phyloP scores from a whole-genome alignment of 2,113 vertebrate genomes.

The Parotia lawesii region DNA sequence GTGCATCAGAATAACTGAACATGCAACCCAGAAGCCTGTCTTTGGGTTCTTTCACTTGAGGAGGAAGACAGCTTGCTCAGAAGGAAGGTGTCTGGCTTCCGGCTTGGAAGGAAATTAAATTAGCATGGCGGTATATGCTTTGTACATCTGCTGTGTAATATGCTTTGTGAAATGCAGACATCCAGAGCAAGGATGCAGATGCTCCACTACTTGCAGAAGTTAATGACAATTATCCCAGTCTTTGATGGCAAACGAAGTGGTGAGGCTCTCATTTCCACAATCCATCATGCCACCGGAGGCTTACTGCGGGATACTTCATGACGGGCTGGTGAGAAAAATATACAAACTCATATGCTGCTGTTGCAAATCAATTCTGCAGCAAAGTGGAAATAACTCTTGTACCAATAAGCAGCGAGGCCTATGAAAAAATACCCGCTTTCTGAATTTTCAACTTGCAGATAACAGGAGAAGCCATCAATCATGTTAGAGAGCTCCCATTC shows the following conservation, averaged over 20 bases:
- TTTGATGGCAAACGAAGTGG: conserved; percentile 51
- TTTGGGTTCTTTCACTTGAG: neutral
- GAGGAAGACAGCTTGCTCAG: neutral
- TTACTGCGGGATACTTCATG: conserved; percentile 67
- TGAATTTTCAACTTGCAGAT: conserved; percentile 85
- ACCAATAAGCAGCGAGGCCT: conserved; percentile 73
- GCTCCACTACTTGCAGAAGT: conserved; percentile 38
- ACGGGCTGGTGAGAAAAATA: conserved; percentile 84
- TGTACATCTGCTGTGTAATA: conserved; percentile 40
- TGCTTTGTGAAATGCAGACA: conserved; percentile 40
- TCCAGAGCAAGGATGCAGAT: conserved; percentile 52
- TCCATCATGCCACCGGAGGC: conserved; percentile 61
- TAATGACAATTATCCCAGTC: conserved; percentile 69
- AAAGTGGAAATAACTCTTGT: conserved; percentile 81
- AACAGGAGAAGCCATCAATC: conserved; percentile 91
- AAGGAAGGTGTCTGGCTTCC: neutral
- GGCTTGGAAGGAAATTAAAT: neutral
- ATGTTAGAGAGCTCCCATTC: conserved; percentile 80
- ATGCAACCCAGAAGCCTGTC: neutral
- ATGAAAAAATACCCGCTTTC: conserved; percentile 69
- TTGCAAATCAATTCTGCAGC: conserved; percentile 87
- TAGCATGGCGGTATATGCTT: neutral
- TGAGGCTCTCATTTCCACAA: conserved; percentile 51
- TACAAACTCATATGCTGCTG: conserved; percentile 82
- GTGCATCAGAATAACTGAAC: neutral